These are phyloP conservation scores for Drosophila mauritiana DNA, from an alignment of 1,140 invertebrate genomes.

Conservation along the genomic window DNA sequence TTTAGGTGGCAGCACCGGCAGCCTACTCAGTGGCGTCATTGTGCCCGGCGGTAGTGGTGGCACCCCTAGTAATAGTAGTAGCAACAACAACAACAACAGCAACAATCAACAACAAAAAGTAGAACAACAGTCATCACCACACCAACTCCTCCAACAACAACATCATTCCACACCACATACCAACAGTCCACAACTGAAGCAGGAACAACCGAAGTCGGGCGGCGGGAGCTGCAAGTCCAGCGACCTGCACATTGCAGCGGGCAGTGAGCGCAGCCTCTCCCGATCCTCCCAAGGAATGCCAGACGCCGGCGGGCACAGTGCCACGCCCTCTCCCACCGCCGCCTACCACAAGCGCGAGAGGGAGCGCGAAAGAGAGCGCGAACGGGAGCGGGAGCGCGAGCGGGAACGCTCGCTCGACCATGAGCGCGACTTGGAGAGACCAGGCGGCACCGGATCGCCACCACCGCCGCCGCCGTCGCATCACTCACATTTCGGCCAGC, in stretches of 20 bases:
- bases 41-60: constrained; percentile 79
- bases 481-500: constrained; percentile 68
- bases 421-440: constrained; percentile 48
- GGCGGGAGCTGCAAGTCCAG: constrained; percentile 30
- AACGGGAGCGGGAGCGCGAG: constrained; percentile 37
- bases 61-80: constrained; percentile 79
- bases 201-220: constrained; percentile 29
- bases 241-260: constrained; percentile 39
- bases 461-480: constrained; percentile 56
- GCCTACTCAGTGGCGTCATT: constrained; percentile 84
- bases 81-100: constrained; percentile 52
- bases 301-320: constrained; percentile 34
- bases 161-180: constrained; percentile 76
- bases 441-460: constrained; percentile 25
- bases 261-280: constrained; percentile 58
- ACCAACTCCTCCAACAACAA: constrained; percentile 58
- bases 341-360: constrained; percentile 31
- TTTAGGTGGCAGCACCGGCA: constrained; percentile 84
- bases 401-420: constrained; percentile 49
- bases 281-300: constrained; percentile 56
- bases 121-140: constrained; percentile 48
- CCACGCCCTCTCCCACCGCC: constrained; percentile 61
- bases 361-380: constrained; percentile 38
- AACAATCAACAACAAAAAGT: constrained; percentile 69
- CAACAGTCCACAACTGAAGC: constrained; percentile 48